phyloP scores from a whole-genome alignment of 2,888 invertebrate species.

The Apocheima hispidaria region DNA sequence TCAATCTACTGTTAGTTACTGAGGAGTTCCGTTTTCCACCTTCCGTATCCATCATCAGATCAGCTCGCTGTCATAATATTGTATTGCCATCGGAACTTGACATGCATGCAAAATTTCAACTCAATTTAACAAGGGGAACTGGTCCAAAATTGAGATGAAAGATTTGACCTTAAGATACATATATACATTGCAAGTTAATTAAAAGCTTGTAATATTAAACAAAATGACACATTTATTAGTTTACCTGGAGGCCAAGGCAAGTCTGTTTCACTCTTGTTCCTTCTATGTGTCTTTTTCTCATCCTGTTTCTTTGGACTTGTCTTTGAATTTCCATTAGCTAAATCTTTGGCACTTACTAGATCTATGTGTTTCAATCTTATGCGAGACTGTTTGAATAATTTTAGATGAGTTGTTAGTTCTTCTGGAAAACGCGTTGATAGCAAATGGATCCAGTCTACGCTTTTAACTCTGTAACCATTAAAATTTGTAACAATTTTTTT shows the following conservation, averaged over 20 bases:
- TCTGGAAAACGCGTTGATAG: slow-evolving; percentile 95
- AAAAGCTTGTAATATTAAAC: no score
- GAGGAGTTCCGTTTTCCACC: no score
- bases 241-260: slow-evolving; percentile 88
- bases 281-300: slow-evolving; percentile 86
- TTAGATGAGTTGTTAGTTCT: slow-evolving; percentile 95
- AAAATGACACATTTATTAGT: background rate
- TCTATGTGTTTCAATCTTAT: slow-evolving; percentile 80
- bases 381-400: slow-evolving; percentile 93
- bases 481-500: background rate
- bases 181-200: no score
- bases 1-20: no score
- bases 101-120: no score
- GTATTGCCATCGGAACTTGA: no score
- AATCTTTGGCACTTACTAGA: slow-evolving; percentile 75
- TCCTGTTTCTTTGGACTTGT: slow-evolving; percentile 76
- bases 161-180: no score
- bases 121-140: no score
- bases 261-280: slow-evolving; percentile 92
- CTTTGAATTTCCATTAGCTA: slow-evolving; percentile 71
- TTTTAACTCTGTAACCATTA: slow-evolving; percentile 86
- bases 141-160: no score
- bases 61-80: no score
- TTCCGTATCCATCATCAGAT: no score
- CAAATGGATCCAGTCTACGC: slow-evolving; percentile 96